Conservation (phyloP, 2,888 invertebrate species). For the Pseudanteris insignis region DNA sequence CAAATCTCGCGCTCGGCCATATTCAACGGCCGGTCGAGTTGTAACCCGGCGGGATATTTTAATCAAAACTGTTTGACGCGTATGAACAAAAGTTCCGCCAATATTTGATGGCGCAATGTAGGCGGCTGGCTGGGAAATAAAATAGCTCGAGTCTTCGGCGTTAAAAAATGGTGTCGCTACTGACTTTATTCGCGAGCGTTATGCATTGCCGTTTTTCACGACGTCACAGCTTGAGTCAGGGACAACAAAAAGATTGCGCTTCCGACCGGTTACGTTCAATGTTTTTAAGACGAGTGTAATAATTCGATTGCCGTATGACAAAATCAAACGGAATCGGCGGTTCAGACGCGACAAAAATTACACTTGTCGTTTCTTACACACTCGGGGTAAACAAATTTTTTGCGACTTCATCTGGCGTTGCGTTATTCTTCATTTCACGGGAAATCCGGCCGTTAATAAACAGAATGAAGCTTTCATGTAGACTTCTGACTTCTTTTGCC, state of each 20-base stretch:
- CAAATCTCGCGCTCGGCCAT: not conserved
- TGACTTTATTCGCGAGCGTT: constrained; percentile 23
- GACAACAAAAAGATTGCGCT: constrained; percentile 45
- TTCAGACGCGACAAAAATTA: constrained; percentile 16
- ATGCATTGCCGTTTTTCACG: constrained; percentile 29
- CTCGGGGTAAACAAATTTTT: constrained; percentile 6
- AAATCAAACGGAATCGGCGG: constrained; percentile 46
- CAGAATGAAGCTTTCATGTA: no score
- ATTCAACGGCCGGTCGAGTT: no score
- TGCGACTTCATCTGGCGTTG: constrained; percentile 1
- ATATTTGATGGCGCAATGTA: not conserved
- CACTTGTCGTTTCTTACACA: constrained; percentile 14
- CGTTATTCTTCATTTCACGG: constrained; percentile 7
- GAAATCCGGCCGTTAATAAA: constrained; percentile 2
- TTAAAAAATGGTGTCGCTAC: constrained; percentile 37
- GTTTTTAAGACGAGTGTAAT: constrained; percentile 51
- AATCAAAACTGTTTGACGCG: no score
- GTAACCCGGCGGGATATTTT: no score
- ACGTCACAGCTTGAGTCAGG: constrained; percentile 32
- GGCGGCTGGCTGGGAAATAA: constrained; percentile 9
- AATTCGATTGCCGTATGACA: constrained; percentile 53
- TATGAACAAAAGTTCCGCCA: not conserved
- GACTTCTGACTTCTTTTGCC: no score
- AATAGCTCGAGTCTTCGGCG: constrained; percentile 30
- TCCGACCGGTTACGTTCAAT: constrained; percentile 33